A percentile compares a stretch with the other conserved stretches of the same genome.
Conservation (phyloP, 2,797 vertebrate genomes). For the Gila robusta region DNA sequence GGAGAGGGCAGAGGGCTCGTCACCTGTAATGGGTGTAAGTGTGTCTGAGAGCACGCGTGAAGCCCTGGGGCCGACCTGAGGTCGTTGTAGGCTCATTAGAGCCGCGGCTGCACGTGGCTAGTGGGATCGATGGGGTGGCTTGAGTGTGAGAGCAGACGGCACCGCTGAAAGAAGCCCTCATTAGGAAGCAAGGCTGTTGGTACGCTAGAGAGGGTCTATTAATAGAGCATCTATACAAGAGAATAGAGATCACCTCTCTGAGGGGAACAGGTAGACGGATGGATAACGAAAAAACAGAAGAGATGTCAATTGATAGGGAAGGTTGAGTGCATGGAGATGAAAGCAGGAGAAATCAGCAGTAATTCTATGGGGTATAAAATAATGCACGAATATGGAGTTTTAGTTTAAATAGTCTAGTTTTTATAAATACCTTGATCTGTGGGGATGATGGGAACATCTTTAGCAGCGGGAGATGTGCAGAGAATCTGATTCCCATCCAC, state of each 20-base stretch:
- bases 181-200: conserved; percentile 51
- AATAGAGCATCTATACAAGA: conserved; percentile 57
- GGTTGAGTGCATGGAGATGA: background rate
- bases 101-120: conserved; percentile 23
- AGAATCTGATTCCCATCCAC: conserved; percentile 90
- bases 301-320: conserved; percentile 10
- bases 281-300: conserved; percentile 18
- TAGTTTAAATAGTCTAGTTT: background rate
- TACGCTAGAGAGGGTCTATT: conserved; percentile 57
- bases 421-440: conserved; percentile 87
- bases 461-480: conserved; percentile 91
- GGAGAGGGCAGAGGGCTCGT: conserved; percentile 55
- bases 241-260: conserved; percentile 54
- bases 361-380: background rate
- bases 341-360: background rate
- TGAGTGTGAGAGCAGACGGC: conserved; percentile 39
- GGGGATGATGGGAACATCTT: conserved; percentile 92
- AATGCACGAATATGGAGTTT: background rate
- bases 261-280: conserved; percentile 23
- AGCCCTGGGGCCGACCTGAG: conserved; percentile 60
- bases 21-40: conserved; percentile 70
- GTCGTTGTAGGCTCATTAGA: conserved; percentile 65
- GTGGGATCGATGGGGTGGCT: conserved; percentile 53
- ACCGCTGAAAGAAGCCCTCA: conserved; percentile 53
- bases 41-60: conserved; percentile 66